phyloP scores from a whole-genome alignment of 2,888 invertebrate genomes.

The Lasius fuliginosus region DNA sequence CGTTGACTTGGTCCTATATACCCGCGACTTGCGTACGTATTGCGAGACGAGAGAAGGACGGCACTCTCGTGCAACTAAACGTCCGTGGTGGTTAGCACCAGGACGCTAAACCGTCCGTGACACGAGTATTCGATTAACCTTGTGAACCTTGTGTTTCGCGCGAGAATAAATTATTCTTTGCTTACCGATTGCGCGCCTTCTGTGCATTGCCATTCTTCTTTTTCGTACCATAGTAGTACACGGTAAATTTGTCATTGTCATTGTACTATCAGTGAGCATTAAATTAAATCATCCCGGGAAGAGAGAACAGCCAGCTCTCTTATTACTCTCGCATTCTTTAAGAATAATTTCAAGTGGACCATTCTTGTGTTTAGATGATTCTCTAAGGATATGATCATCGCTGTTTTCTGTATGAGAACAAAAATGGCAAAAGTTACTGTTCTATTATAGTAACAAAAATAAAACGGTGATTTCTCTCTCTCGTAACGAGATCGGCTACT shows the following conservation, averaged over 20 bases:
- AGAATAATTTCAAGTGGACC: neutral
- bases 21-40: constrained; percentile 29
- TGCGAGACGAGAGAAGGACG: constrained; percentile 54
- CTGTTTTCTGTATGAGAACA: constrained; percentile 56
- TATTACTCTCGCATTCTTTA: neutral
- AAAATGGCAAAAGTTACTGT: constrained; percentile 66
- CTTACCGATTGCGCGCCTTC: constrained; percentile 64
- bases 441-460: constrained; percentile 36
- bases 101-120: constrained; percentile 80
- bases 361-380: neutral
- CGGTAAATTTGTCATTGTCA: constrained; percentile 58
- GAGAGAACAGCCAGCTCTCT: constrained; percentile 44
- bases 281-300: neutral
- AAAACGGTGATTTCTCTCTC: constrained; percentile 65
- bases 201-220: constrained; percentile 53
- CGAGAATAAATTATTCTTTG: constrained; percentile 72
- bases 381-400: constrained; percentile 26
- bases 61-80: constrained; percentile 70
- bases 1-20: constrained; percentile 39
- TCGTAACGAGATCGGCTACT: constrained; percentile 54
- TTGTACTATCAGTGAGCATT: constrained; percentile 29
- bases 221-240: constrained; percentile 1
- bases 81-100: constrained; percentile 75
- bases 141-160: constrained; percentile 66
- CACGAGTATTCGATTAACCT: constrained; percentile 83